Evolutionary conservation across 2,888 invertebrate species (phyloP), one percentile per base, ranked within the genome.

Genomic region (Lochmaea crataegi): DNA sequence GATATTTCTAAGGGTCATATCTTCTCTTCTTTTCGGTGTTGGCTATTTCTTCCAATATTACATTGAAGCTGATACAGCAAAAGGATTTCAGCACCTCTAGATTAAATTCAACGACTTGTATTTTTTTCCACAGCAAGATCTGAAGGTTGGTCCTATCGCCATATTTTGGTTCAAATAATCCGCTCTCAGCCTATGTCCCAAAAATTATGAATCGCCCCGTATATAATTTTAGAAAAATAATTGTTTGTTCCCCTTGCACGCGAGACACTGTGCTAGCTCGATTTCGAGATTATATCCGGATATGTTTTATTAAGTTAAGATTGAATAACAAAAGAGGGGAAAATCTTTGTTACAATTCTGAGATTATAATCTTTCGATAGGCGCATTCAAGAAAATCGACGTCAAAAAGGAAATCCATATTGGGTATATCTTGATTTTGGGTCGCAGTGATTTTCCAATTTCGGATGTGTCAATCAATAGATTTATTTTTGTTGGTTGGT

Each of bases 241-340:
- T 45, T 45, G 11, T 45, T 14, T 45, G 45, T 11, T 5, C 14
- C 56, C 22, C 12, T 32, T 60, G 22, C n/a, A 14, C 5, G 60
- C 11, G 6, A 22, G 60, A 22, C 60, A 14, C 22, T 60, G 60
- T 11, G n/a, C 14, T 32, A 4, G 26, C 32, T 60, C 32, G 60
- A 60, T 60, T 32, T 69, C 53, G 10, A 72, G 72, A 68, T 72
- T 68, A 72, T 65, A 72, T 72, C 72, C 58, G 72, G 72, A 68
- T 57, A 68, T 72, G 68, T 72, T 68, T 72, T 72, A 72, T 72
- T 68, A 58, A 64, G 68, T 64, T 58, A 63, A 58, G 72, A 68
- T 72, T 68, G 72, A 72, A 72, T 72, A 68, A 68, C 72, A 72
- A 72, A 56, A 58, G 64, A 41, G 64, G 61, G 72, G 69, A 56